phyloP scores from a whole-genome alignment of 2,113 vertebrate genomes.

The Motacilla tschutschensis region DNA sequence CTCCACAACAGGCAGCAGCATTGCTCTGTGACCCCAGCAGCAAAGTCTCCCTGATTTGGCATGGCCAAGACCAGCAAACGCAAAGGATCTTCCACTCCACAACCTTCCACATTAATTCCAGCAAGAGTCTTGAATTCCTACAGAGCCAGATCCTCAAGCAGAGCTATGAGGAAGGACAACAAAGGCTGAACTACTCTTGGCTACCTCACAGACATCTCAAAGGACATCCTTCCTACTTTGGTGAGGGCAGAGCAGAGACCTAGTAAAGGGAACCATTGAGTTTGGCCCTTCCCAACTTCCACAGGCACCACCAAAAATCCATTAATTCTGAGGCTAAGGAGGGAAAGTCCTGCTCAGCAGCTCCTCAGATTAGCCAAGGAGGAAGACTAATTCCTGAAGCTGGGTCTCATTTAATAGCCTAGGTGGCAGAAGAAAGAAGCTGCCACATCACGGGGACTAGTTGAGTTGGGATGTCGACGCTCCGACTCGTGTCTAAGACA shows the following conservation, averaged over 20 bases:
- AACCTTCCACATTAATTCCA: neutral
- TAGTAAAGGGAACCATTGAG: neutral
- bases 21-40: neutral
- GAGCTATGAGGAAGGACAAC: neutral
- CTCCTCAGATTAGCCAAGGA: neutral
- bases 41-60: neutral
- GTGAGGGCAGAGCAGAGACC: neutral
- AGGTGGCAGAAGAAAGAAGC: neutral
- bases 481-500: neutral
- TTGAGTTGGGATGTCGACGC: accelerated
- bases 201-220: neutral
- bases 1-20: neutral
- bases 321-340: neutral
- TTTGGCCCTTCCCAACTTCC: neutral
- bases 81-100: neutral
- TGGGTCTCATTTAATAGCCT: neutral
- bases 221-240: neutral
- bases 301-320: neutral
- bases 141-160: neutral
- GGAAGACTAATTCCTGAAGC: neutral
- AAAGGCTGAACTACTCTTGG: neutral
- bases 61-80: neutral
- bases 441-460: neutral
- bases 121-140: neutral
- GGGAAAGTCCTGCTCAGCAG: neutral